Percentiles rank a stretch among this genome's conserved stretches.
These are phyloP conservation scores for Oriolus oriolus DNA, from an alignment of 2,113 vertebrate species.

Conservation along the genomic window DNA sequence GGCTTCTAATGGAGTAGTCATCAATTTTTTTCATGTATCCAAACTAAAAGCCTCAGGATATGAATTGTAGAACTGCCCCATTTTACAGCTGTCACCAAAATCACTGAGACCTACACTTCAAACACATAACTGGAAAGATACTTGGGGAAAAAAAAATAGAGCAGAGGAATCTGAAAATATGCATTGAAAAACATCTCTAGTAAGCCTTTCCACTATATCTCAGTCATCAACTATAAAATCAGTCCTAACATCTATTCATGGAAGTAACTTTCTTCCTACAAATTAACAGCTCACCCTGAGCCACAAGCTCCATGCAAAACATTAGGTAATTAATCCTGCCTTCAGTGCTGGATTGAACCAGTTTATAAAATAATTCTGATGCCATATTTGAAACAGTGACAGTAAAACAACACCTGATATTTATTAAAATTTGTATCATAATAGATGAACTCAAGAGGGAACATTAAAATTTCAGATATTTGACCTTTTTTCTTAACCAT, in stretches of 20 bases:
- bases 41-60: not conserved
- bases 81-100: not conserved
- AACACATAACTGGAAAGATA: not conserved
- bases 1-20: not conserved
- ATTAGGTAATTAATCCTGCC: not conserved
- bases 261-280: not conserved
- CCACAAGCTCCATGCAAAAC: not conserved
- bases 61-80: not conserved
- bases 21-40: not conserved
- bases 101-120: not conserved
- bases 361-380: not conserved
- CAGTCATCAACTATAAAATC: not conserved
- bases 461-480: not conserved
- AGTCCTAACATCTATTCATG: not conserved
- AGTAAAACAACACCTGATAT: not conserved
- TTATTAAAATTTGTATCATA: not conserved
- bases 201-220: not conserved
- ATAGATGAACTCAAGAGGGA: not conserved
- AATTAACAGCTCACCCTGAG: not conserved
- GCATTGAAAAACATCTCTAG: not conserved
- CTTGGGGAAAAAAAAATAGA: not conserved
- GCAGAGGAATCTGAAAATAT: not conserved
- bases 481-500: not conserved
- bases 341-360: not conserved
- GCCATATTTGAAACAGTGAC: not conserved